These are phyloP conservation scores for Poecilia gillii DNA, from an alignment of 2,797 vertebrate genomes.

Conservation along the genomic window DNA sequence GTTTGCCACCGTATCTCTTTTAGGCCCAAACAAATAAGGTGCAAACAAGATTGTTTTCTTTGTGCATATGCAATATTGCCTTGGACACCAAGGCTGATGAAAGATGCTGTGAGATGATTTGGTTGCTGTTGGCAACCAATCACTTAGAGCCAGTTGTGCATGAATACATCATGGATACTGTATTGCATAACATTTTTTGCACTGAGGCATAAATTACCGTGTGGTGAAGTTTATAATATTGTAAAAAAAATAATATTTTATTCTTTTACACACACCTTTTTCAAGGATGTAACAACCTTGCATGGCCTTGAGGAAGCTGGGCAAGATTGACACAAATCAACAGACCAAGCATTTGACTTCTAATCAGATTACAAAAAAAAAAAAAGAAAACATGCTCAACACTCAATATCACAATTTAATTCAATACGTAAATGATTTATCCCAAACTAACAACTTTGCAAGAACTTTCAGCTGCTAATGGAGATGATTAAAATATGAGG, in stretches of 20 bases:
- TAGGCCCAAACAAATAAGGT: conserved; percentile 4
- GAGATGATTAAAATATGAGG: neutral
- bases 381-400: no score
- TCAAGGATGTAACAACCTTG: neutral
- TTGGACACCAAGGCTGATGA: neutral
- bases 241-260: neutral
- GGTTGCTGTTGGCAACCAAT: neutral
- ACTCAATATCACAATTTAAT: neutral
- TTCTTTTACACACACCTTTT: neutral
- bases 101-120: neutral
- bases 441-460: neutral
- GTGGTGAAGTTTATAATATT: neutral
- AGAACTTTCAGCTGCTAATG: neutral
- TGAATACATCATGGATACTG: neutral
- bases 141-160: conserved; percentile 8
- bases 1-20: conserved; percentile 10
- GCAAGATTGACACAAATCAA: neutral
- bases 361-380: neutral
- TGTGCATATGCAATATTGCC: conserved; percentile 2
- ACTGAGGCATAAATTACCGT: neutral
- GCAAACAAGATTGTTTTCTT: neutral
- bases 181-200: conserved; percentile 9
- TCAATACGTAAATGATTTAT: neutral
- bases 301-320: neutral
- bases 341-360: neutral